A percentile compares a stretch with the other conserved stretches of the same genome.
These are phyloP conservation scores for Cebidichthys violaceus DNA, from an alignment of 2,113 vertebrate genomes.

Conservation along the genomic window DNA sequence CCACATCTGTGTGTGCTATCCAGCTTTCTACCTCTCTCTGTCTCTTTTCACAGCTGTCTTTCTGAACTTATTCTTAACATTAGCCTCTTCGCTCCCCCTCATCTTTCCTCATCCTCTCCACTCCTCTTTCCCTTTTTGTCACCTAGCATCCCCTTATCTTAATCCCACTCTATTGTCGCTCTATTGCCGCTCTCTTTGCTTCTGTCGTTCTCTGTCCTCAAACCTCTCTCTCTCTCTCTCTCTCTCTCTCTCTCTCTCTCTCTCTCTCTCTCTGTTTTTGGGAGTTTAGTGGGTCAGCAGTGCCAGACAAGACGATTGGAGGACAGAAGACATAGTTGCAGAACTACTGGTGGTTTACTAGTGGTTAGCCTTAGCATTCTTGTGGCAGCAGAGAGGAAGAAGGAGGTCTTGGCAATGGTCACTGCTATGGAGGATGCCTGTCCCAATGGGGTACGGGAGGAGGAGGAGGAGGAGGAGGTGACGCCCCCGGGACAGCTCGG, in stretches of 20 bases:
- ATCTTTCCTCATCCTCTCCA: constrained; percentile 9
- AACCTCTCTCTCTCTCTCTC: neutral
- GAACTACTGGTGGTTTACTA: constrained; percentile 49
- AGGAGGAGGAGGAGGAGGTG: constrained; percentile 58
- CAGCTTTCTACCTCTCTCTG: constrained; percentile 36
- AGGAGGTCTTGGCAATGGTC: constrained; percentile 73
- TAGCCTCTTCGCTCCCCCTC: constrained; percentile 20
- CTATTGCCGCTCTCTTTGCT: constrained; percentile 37
- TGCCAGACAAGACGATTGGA: constrained; percentile 50
- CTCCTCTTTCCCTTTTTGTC: constrained; percentile 1
- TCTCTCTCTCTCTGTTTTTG: constrained; percentile 6
- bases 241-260: neutral
- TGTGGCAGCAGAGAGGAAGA: constrained; percentile 60
- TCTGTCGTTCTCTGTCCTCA: constrained; percentile 37
- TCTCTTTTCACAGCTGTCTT: constrained; percentile 40
- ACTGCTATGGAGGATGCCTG: constrained; percentile 77
- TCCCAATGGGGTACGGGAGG: constrained; percentile 70
- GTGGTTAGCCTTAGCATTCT: constrained; percentile 68
- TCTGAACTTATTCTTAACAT: constrained; percentile 43
- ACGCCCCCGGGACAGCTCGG: constrained; percentile 54
- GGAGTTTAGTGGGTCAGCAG: constrained; percentile 52
- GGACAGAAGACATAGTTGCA: constrained; percentile 58
- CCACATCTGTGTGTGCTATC: constrained; percentile 71
- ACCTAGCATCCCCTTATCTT: constrained; percentile 52
- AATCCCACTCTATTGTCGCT: constrained; percentile 55